Evolutionary conservation across 2,797 vertebrate genomes (phyloP).

Genomic region (Eleutherodactylus coqui): DNA sequence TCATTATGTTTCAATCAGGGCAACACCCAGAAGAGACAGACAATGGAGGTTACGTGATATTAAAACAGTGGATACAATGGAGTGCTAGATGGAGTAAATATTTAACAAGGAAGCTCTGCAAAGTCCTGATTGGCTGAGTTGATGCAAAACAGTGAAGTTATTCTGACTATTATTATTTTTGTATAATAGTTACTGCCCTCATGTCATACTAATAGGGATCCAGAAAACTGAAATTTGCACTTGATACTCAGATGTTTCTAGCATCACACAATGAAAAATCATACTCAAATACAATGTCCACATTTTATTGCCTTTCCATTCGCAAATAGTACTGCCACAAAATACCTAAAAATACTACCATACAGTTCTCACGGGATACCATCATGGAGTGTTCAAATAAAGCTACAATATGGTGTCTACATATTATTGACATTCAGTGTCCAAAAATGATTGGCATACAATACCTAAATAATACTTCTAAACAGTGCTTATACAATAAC

Average conservation of each 20-base stretch:
- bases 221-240: neutral
- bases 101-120: slow-evolving; percentile 16
- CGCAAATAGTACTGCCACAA: neutral
- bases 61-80: neutral
- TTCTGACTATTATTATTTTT: neutral
- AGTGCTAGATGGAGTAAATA: neutral
- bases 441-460: neutral
- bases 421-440: neutral
- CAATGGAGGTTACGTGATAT: neutral
- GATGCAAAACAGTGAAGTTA: neutral
- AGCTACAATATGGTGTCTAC: neutral
- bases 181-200: neutral
- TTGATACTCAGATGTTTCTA: neutral
- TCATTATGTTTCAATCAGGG: slow-evolving; percentile 13
- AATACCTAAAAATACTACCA: neutral
- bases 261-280: neutral
- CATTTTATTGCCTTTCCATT: neutral
- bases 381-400: neutral
- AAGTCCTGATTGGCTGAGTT: neutral
- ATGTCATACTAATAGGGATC: neutral
- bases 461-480: neutral
- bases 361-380: neutral
- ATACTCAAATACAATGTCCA: neutral
- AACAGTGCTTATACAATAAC: neutral
- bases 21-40: slow-evolving; percentile 4